Evolutionary conservation across 2,888 invertebrate species (phyloP), one percentile per base, ranked within the genome.

Genomic region (Lochmaea crataegi): DNA sequence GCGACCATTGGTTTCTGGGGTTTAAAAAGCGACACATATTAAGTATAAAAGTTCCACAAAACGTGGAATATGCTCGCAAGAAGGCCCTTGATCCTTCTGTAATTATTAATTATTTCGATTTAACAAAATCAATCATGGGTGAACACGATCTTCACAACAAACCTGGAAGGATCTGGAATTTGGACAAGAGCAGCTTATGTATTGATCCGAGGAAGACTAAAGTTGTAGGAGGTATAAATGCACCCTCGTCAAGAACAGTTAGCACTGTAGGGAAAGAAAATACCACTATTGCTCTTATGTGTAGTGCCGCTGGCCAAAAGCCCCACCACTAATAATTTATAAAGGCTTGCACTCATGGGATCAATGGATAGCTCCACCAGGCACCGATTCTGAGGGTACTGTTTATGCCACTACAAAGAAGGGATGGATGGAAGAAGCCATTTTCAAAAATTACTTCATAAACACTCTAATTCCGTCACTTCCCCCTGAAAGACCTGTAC

Each of bases 21-120:
- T n/a, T n/a, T n/a, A n/a, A n/a, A n/a, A 76, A 77, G 65, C 48
- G 80, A 16, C 76, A 80, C 68, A 75, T 75, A 75, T 60, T 85
- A n/a, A 82, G 83, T 18, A 67, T 84, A 16, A 86, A 85, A 81
- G 82, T 78, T 72, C 84, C 84, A 10, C 82, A 85, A 80, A 75
- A 78, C 41, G 81, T 84, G 6, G 84, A 85, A 77, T 78, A 79
- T 77, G 76, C 81, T 3, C 67, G 83, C 26, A 81, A 80, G 70
- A 81, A 79, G 73, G 71, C 65, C 1, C 56, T 74, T 41, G 82
- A 82, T 72, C 90, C 79, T 93, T 88, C 93, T 93, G 93, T 82
- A 57, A 70, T 69, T 14, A 45, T 56, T 22, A 12, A 4, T 26
- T 42, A 69, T 65, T 65, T 48, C n/a, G 56, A 9, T 45, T 32